phyloP scores from a whole-genome alignment of 1,140 invertebrate genomes.

The Gonioctena quinquepunctata region DNA sequence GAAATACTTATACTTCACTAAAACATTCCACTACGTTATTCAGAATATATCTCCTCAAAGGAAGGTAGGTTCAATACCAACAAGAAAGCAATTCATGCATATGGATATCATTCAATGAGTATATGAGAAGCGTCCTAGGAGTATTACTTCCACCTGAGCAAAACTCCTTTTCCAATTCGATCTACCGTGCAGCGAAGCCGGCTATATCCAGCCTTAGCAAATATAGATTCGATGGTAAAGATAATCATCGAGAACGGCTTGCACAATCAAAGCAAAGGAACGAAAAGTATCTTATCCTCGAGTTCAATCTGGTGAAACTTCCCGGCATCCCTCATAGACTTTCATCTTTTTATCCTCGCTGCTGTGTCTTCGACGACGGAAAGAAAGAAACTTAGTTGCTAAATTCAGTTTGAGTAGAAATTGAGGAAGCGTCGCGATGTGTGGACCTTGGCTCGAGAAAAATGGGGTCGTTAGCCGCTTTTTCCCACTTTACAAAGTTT shows the following conservation, averaged over 20 bases:
- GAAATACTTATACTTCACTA: too few relatives aligned
- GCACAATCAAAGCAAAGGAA: conserved; percentile 36
- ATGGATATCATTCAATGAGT: not conserved
- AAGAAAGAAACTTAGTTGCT: conserved; percentile 42
- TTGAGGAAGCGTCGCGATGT: conserved; percentile 38
- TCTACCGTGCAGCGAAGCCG: not conserved
- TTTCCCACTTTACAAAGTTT: not conserved
- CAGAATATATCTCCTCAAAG: not conserved
- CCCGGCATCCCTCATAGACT: conserved; percentile 28
- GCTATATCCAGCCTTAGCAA: not conserved
- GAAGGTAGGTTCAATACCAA: not conserved
- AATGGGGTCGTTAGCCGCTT: not conserved
- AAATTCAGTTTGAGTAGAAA: conserved; percentile 45
- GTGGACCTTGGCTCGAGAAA: not conserved
- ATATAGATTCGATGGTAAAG: conserved; percentile 12
- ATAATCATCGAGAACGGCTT: conserved; percentile 31
- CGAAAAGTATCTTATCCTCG: conserved; percentile 20
- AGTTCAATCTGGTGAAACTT: conserved; percentile 30
- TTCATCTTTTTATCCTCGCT: conserved; percentile 36
- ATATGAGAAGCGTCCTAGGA: not conserved
- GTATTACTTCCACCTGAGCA: not conserved
- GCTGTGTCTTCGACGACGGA: conserved; percentile 15
- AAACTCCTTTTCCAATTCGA: conserved; percentile 19
- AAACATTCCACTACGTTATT: too few relatives aligned
- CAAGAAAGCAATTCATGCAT: not conserved